Conservation (phyloP, 2,113 vertebrate genomes). For the Apteryx owenii region DNA sequence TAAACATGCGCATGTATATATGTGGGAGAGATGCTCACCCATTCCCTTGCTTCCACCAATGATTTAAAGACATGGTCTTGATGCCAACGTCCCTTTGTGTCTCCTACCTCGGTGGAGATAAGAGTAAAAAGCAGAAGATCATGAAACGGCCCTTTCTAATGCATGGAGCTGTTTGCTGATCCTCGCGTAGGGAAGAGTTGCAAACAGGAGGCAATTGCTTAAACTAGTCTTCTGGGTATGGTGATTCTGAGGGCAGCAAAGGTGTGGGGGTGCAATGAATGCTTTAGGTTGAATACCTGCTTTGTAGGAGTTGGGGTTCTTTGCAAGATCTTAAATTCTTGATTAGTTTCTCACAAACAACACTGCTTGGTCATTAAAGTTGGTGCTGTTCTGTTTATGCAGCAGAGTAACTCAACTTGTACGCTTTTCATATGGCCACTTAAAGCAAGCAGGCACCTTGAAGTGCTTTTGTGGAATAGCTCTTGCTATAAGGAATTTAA, state of each 20-base stretch:
- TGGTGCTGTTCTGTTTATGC: background rate
- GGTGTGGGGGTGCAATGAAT: background rate
- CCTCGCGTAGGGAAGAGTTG: background rate
- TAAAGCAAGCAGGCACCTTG: background rate
- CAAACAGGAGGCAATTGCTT: background rate
- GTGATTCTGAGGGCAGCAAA: background rate
- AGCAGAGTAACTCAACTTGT: background rate
- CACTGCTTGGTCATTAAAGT: background rate
- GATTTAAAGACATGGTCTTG: background rate
- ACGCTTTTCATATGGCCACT: background rate
- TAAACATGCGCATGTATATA: too few species aligned
- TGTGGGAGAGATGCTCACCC: accelerated
- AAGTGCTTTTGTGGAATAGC: background rate
- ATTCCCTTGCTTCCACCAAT: background rate
- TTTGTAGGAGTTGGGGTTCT: background rate
- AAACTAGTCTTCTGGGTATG: background rate
- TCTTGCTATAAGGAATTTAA: background rate
- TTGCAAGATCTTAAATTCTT: background rate
- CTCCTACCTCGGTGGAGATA: background rate
- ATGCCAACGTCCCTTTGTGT: background rate
- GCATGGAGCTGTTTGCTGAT: accelerated
- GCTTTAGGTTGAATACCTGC: background rate
- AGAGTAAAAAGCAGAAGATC: background rate
- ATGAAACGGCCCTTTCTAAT: background rate
- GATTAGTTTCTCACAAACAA: background rate